Evolutionary conservation across 2,113 vertebrate species (phyloP), one percentile per base, ranked within the genome.

Genomic region (Halichoerus grypus): DNA sequence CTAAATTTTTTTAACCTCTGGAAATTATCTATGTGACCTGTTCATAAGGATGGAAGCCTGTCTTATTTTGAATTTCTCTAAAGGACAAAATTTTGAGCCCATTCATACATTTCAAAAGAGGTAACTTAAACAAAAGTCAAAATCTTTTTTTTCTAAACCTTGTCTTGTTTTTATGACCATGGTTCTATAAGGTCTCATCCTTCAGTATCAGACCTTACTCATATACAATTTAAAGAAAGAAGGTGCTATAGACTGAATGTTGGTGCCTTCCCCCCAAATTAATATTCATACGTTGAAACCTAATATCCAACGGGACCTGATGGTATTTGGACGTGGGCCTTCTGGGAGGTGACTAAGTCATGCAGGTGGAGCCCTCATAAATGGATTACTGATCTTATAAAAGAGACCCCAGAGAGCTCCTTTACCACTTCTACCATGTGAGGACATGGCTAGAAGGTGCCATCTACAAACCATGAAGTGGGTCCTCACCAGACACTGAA

Each of bases 171-270:
- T 87, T 74, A 57, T 71, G 49, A 15, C 11, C 5, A 69, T 31
- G 10, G 81, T 82, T 88, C 90, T 46, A 26, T 74, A 81, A 80
- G 1, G 42, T 18, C 63, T 59, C 18, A 42, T 39, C 12, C 10
- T 94, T 94, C n/a, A 87, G 42, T 36, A 16, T 72, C 7, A 8
- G 55, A 49, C 85, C 24, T 93, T 92, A 86, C 65, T 97, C 18
- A 39, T 33, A 28, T 49, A 63, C 14, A 59, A 15, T 81, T 95
- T 92, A 74, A 77, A 51, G 11, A 67, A 57, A 59, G 3, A 77
- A 16, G 9, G 9, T 55, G 5, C 9, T 88, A 16, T n/a, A 79
- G 21, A 79, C 14, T 55, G 19, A 83, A 55, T 76, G 15, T 55
- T 83, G 83, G 22, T 90, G 49, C 31, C 11, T 24, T 10, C 4